These are phyloP conservation scores for Andrena fulva DNA, from an alignment of 2,888 invertebrate genomes.

Conservation along the genomic window DNA sequence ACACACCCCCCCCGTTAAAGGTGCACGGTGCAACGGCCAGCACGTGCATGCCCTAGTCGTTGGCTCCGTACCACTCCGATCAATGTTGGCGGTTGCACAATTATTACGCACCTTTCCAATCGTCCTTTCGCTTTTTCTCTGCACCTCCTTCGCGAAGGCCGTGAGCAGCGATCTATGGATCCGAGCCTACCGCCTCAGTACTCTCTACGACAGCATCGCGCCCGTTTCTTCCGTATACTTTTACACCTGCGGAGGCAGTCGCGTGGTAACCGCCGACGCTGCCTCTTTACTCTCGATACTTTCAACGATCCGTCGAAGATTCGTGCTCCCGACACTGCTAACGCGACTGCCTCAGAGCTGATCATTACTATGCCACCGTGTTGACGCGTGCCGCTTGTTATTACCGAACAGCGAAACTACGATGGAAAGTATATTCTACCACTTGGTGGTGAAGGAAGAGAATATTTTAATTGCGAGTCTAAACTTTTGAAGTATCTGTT, in stretches of 20 bases:
- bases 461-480: neutral
- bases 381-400: neutral
- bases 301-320: neutral
- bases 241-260: slow-evolving; percentile 22
- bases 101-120: slow-evolving; percentile 62
- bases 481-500: neutral
- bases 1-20: slow-evolving; percentile 6
- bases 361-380: too few species aligned
- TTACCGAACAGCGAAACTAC: neutral
- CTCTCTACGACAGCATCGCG: neutral
- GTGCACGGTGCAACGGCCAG: slow-evolving; percentile 18
- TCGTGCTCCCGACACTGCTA: neutral
- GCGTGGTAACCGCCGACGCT: slow-evolving; percentile 16
- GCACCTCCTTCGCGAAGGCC: slow-evolving; percentile 43
- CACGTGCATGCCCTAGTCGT: slow-evolving; percentile 67
- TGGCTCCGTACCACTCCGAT: slow-evolving; percentile 38
- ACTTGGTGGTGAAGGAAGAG: neutral
- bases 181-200: neutral
- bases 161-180: slow-evolving; percentile 12
- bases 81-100: slow-evolving; percentile 50
- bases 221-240: slow-evolving; percentile 10
- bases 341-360: neutral
- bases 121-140: slow-evolving; percentile 69
- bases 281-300: neutral
- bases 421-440: neutral